These are phyloP conservation scores for Stenodera caucasica DNA, from an alignment of 2,888 invertebrate genomes.

Conservation along the genomic window DNA sequence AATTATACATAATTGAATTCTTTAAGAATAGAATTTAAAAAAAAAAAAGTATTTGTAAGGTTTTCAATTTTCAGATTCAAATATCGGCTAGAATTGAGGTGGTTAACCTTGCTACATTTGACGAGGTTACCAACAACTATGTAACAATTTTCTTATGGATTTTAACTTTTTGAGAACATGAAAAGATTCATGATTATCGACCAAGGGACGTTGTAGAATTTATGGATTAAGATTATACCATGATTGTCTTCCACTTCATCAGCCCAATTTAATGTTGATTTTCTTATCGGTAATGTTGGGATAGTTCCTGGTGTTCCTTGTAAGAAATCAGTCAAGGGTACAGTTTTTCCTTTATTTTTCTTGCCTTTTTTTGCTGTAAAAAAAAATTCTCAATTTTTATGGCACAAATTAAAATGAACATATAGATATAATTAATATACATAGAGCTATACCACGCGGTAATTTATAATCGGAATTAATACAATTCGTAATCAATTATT, in stretches of 20 bases:
- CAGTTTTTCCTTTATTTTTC: conserved; percentile 82
- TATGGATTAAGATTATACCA: conserved; percentile 61
- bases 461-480: neutral
- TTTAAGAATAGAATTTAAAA: too few species aligned
- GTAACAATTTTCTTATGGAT: too few species aligned
- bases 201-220: neutral
- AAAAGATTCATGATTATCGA: neutral
- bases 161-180: neutral
- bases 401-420: neutral
- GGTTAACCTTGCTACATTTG: neutral
- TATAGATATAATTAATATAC: neutral
- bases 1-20: too few species aligned
- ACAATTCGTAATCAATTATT: neutral
- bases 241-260: conserved; percentile 80
- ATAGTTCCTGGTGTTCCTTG: conserved; percentile 65
- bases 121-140: neutral
- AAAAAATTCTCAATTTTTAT: neutral
- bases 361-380: conserved; percentile 78
- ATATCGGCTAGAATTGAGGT: too few species aligned
- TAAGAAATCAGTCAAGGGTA: conserved; percentile 80
- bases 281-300: conserved; percentile 59
- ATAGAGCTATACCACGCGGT: neutral
- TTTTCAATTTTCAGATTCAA: too few species aligned
- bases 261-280: conserved; percentile 68
- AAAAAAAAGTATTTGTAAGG: too few species aligned